phyloP scores from a whole-genome alignment of 1,140 invertebrate genomes.

The Hypsibius dujardini region DNA sequence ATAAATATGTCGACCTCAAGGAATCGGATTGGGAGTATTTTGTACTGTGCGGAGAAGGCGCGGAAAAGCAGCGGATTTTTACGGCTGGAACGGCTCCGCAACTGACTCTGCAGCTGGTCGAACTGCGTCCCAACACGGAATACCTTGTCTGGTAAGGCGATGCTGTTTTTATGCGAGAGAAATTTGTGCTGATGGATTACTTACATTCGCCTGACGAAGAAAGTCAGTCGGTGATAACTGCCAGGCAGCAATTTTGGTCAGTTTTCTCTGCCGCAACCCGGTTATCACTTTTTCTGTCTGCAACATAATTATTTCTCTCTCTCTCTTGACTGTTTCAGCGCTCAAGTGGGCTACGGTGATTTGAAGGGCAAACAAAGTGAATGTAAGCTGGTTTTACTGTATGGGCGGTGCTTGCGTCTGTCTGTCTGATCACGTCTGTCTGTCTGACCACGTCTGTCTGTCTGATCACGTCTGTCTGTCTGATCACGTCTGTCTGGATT shows the following conservation, averaged over 20 bases:
- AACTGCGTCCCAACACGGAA: constrained; percentile 11
- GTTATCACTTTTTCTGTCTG: too few species aligned
- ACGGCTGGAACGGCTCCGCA: not conserved
- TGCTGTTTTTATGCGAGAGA: too few species aligned
- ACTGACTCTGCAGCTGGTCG: constrained; percentile 8
- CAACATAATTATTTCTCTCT: too few species aligned
- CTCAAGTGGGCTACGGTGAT: constrained; percentile 5
- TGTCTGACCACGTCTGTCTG: too few species aligned
- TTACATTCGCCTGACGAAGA: not conserved
- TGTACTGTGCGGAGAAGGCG: not conserved
- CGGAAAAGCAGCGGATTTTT: constrained; percentile 15
- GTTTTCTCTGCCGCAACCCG: not conserved
- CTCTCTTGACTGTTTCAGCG: too few species aligned
- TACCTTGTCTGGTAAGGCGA: constrained; percentile 10
- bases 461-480: too few species aligned
- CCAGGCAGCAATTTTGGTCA: not conserved
- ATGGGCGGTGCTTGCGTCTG: too few species aligned
- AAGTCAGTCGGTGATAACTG: too few species aligned
- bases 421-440: too few species aligned
- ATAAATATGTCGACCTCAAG: not conserved
- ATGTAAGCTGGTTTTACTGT: constrained; percentile 1
- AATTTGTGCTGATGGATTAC: too few species aligned
- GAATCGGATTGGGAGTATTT: constrained; percentile 1
- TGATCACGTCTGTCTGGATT: too few species aligned
- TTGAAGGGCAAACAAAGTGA: constrained; percentile 15